Conservation (phyloP, 2,888 invertebrate genomes). For the Euplagia quadripunctaria region DNA sequence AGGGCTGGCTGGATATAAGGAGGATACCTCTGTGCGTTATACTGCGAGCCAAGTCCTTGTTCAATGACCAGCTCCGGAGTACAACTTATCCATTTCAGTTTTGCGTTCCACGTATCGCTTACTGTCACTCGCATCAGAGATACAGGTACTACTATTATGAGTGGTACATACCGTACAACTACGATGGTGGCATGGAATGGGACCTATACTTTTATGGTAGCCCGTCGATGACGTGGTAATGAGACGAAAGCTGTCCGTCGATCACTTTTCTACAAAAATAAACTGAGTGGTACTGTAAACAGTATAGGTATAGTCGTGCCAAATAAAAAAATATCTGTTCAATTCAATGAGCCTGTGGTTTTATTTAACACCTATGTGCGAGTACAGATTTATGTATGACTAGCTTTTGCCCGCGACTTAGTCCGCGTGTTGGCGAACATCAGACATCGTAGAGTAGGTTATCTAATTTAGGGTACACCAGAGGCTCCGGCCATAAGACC, state of each 20-base stretch:
- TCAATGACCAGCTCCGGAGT: not conserved
- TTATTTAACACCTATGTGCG: not conserved
- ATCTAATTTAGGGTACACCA: no score
- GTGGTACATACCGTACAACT: constrained; percentile 13
- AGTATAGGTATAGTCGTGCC: not conserved
- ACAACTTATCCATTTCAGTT: constrained; percentile 13
- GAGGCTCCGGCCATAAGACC: no score
- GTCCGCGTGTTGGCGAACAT: no score
- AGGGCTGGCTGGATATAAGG: constrained; percentile 18
- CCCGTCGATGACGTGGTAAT: not conserved
- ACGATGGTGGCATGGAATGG: constrained; percentile 16
- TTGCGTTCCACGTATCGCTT: constrained; percentile 13
- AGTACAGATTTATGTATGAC: no score
- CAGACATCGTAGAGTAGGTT: no score
- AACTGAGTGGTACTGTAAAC: not conserved
- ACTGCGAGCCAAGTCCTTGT: constrained; percentile 3
- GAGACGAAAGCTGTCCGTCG: not conserved
- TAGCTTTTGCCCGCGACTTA: no score
- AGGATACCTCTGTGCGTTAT: constrained; percentile 15
- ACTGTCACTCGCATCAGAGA: constrained; percentile 12
- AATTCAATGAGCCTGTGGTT: not conserved
- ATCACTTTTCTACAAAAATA: not conserved
- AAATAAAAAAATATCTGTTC: not conserved
- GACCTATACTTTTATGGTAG: constrained; percentile 14
- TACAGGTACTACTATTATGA: constrained; percentile 16